phyloP scores from a whole-genome alignment of 2,888 invertebrate species.

The Eilema caniola region DNA sequence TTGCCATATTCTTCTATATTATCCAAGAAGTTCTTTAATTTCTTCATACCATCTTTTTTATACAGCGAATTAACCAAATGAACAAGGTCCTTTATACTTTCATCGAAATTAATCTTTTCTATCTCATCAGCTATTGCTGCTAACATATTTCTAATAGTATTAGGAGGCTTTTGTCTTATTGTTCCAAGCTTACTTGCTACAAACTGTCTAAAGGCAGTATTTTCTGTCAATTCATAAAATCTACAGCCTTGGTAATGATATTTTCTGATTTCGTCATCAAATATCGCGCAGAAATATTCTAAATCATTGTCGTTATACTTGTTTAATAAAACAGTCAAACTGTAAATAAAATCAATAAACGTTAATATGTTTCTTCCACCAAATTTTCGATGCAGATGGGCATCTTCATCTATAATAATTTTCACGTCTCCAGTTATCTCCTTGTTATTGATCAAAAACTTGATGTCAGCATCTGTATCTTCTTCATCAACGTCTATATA shows the following conservation, averaged over 20 bases:
- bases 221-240: constrained; percentile 5
- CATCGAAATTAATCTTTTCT: not conserved
- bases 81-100: not conserved
- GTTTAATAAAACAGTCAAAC: not conserved
- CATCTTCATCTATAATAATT: not conserved
- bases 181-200: not conserved
- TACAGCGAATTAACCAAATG: constrained; percentile 7
- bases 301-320: constrained; percentile 2
- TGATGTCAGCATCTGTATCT: constrained; percentile 4
- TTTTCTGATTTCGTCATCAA: constrained; percentile 11
- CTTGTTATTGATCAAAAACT: constrained; percentile 2
- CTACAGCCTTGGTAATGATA: constrained; percentile 9
- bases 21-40: not conserved
- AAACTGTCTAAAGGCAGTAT: not conserved
- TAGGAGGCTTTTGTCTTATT: constrained; percentile 3
- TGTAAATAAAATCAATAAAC: constrained; percentile 5
- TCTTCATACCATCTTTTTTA: not conserved
- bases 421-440: constrained; percentile 9
- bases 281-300: constrained; percentile 6
- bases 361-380: not conserved
- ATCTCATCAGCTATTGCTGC: not conserved
- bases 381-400: not conserved
- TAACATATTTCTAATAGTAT: not conserved
- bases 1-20: not conserved
- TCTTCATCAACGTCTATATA: constrained; percentile 3